Base-by-base conservation (phyloP, 1,140 invertebrate genomes). In the Lethrus apterus region DNA sequence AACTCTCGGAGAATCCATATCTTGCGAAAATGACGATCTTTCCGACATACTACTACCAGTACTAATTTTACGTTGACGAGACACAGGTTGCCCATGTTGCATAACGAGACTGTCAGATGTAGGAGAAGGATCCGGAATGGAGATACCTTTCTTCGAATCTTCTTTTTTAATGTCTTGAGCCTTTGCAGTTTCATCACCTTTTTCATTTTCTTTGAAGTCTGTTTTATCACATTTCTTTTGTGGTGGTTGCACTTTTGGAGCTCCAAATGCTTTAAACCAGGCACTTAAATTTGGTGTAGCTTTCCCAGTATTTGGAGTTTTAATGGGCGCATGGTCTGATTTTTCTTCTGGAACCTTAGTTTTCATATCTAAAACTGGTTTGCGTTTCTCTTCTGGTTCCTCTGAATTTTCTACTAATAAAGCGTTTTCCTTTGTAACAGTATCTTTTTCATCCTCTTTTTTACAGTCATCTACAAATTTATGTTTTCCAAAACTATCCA, bases 231-330 rank as follows among this genome's bases (percentile, higher is more conserved):
- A 55, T 21, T 71, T 72, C 49, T 66, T 64, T 30, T 50, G 23
- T 14, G 50, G 49, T 19, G 57, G 54, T 34, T 58, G 54, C 14
- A 66, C 54, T 56, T 81, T 89, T 4, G 87, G 87, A 0, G 81
- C 83, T 29, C 89, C 88, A 64, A 92, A 92, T 0, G 87, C 87
- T 68, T 90, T 90, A 41, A 91, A 86, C 89, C 88, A 92, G 9
- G 86, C 89, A 64, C 85, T 89, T 30, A 89, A 71, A 69, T 91
- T 89, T 0, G 89, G 87, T 36, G 86, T 89, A 11, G 84, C 80
- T 63, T 80, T 78, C 58, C 78, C 74, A 57, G 74, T 70, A 36
- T 71, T 67, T 54, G 67, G 11, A 8, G 26, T 31, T 24, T 36
- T 41, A 5, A 17, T 40, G 31, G 41, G 15, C 3, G 62, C 13